Percentiles rank a stretch among this genome's conserved stretches.
These are phyloP conservation scores for Pantala flavescens DNA, from an alignment of 1,140 invertebrate genomes.

Conservation along the genomic window DNA sequence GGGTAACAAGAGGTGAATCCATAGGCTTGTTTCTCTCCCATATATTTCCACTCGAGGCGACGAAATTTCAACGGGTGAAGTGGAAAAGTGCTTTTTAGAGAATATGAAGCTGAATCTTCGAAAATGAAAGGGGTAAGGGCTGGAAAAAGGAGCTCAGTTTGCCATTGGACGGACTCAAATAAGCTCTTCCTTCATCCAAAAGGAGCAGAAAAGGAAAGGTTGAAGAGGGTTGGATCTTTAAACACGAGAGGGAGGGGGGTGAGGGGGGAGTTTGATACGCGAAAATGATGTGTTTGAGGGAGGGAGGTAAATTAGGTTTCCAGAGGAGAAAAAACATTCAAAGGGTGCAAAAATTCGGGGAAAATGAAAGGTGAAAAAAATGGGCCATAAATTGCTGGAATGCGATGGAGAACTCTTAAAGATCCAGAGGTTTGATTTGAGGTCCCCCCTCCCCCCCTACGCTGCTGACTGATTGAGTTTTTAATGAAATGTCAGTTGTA, in stretches of 20 bases:
- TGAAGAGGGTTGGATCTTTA: neutral
- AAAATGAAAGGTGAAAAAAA: too few species aligned
- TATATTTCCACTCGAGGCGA: neutral
- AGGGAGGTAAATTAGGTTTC: neutral
- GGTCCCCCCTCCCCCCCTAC: too few species aligned
- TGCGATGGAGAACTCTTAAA: too few species aligned
- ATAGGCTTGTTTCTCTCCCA: neutral
- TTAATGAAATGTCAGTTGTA: too few species aligned
- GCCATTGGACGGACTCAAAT: neutral
- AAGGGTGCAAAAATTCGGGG: too few species aligned
- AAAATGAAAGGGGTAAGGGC: too few species aligned
- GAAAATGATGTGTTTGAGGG: neutral
- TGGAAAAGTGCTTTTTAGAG: neutral
- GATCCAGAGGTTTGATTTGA: too few species aligned
- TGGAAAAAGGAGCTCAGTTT: neutral
- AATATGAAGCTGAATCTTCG: too few species aligned
- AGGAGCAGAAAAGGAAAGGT: neutral
- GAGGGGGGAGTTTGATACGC: neutral
- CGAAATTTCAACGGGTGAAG: neutral
- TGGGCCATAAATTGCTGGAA: too few species aligned
- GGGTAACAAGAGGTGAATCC: neutral
- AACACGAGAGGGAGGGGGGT: neutral
- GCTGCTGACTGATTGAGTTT: too few species aligned
- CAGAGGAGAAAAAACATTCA: neutral
- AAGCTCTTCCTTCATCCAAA: neutral